Conservation (phyloP, 2,888 invertebrate species). For the Corythucha ciliata region DNA sequence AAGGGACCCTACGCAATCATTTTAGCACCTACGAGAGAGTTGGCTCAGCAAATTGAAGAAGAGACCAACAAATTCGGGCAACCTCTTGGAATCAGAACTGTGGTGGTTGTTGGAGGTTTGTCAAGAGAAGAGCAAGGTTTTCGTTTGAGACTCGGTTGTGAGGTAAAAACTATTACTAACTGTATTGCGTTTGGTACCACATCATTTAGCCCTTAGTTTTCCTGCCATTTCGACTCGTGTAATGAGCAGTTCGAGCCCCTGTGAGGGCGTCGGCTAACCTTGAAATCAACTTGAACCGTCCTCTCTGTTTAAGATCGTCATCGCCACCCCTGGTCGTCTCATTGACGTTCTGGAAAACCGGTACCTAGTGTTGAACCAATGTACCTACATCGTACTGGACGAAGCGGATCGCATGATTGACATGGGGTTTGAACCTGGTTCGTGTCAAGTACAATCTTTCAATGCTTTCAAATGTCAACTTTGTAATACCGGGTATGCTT, state of each 20-base stretch:
- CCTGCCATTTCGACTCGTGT: too few species aligned
- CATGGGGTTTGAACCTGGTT: constrained; percentile 93
- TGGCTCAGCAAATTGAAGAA: constrained; percentile 99
- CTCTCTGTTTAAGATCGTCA: constrained; percentile 63
- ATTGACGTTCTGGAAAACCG: constrained; percentile 98
- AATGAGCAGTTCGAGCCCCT: too few species aligned
- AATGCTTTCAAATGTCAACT: background rate
- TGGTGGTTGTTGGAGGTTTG: constrained; percentile 95
- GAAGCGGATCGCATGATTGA: constrained; percentile 99
- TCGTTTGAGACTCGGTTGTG: constrained; percentile 89
- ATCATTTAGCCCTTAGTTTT: too few species aligned
- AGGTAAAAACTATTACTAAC: constrained; percentile 45
- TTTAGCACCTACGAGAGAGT: constrained; percentile 96
- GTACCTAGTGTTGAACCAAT: constrained; percentile 91
- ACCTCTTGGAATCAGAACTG: constrained; percentile 83
- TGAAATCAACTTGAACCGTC: too few species aligned
- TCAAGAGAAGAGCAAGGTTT: constrained; percentile 98
- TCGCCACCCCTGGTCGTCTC: constrained; percentile 98
- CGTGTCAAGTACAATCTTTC: background rate
- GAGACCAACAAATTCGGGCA: constrained; percentile 96
- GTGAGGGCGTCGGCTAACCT: too few species aligned
- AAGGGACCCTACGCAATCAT: constrained; percentile 97
- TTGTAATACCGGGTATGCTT: background rate
- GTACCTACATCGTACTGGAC: constrained; percentile 93
- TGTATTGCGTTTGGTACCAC: too few species aligned